Base-by-base conservation (phyloP, 2,113 vertebrate genomes). In the Dermatemys mawii region DNA sequence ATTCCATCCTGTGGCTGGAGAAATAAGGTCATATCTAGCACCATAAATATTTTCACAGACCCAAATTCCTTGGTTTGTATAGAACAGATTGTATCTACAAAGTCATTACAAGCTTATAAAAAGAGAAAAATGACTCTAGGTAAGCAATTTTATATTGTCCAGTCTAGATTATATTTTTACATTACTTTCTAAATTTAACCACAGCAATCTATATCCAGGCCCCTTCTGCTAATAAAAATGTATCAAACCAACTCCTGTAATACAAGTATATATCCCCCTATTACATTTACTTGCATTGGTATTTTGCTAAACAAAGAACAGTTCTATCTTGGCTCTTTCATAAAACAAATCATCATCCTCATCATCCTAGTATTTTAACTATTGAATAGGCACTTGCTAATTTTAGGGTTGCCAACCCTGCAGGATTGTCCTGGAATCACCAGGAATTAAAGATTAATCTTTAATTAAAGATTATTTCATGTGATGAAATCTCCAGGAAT, bases 281-380 rank as follows among this genome's bases (percentile, higher is more conserved):
- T 46, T 35, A 90, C 88, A 91, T 6, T 84, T 87, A 81, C 8
- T 11, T 35, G 38, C 38, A 90, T 49, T 38, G 87, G 50, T 1
- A 1, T 49, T 51, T 84, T 1, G 0, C 35, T 51, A 90, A 86
- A 50, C 26, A 91, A 90, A 73, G 60, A 73, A 90, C 50, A 92
- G 35, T 87, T 92, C 63, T 91, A 49, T 63, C 91, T 83, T 78
- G 29, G 22, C 6, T n/a, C 26, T 89, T 38, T 8, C 27, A 84
- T 80, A 87, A 93, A 90, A 84, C 76, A 53, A 94, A 95, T 95
- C 94, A 90, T n/a, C 27, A 26, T 32, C 12, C 27, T 60, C 55
- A 10, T 57, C 60, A 13, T 63, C 32, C 32, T 63, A 35, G 5
- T 12, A 92, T 76, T 44, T 41, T 14, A 93, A 82, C 29, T 94